Base-by-base conservation (phyloP, 1,140 invertebrate species). In the Drosophila ogumai region DNA sequence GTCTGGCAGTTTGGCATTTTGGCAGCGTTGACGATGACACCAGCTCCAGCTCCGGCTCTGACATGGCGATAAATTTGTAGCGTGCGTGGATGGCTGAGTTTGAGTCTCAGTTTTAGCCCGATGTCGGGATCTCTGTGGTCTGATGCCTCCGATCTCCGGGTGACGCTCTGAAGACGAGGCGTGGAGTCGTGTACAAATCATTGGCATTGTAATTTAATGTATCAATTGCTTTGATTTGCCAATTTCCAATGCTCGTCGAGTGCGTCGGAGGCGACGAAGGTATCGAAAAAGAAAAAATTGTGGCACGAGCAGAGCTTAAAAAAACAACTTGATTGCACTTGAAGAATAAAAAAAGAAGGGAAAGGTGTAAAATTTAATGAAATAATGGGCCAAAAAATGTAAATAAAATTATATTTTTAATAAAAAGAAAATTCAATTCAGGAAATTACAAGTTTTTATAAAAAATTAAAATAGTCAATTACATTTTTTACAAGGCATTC, bases 151-250 rank as follows among this genome's bases (percentile, higher is more conserved):
- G 17, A 66, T 49, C 59, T 65, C 32, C 58, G 52, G 63, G 47
- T 59, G 72, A 66, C 63, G 58, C 68, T 56, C 68, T 56, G 66
- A 79, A 79, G 77, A 84, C 61, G 84, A 86, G 82, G 82, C 84
- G 82, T 82, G 82, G 85, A 88, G 75, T 85, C 84, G 81, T 86
- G 81, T 85, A 90, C 85, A 90, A 90, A 90, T 90, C 85, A 81
- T 90, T 84, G 87, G 85, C 81, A 90, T 90, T 90, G 85, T 90
- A 90, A 90, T 90, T 90, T 90, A 90, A 90, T 90, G 85, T 90
- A 90, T 90, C 85, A 90, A 90, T 90, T 90, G 85, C 86, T 90
- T 90, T 90, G 85, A 90, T 90, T 90, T 90, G 85, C 86, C 85
- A 90, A 90, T 90, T 90, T 90, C 78, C 78, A 68, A 66, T 81